phyloP scores from a whole-genome alignment of 1,140 invertebrate species.

The Zaprionus gabonicus region DNA sequence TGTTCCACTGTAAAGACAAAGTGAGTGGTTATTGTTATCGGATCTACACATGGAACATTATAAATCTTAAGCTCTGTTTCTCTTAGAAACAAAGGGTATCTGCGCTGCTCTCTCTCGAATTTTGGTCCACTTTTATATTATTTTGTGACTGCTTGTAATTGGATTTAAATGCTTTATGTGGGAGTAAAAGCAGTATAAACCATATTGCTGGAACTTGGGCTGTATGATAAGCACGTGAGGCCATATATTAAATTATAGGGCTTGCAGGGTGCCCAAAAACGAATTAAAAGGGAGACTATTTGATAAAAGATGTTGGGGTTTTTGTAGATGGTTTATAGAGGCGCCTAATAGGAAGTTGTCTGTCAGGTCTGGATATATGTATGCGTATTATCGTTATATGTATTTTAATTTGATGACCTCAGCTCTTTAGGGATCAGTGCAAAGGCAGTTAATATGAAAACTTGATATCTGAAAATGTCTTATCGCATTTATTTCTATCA shows the following conservation, averaged over 20 bases:
- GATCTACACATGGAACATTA: not conserved
- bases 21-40: not conserved
- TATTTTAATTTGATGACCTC: not conserved
- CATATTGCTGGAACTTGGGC: not conserved
- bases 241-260: not conserved
- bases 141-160: not conserved
- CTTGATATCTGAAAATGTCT: not conserved
- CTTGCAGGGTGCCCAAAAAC: not conserved
- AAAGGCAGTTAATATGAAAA: not conserved
- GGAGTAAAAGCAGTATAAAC: not conserved
- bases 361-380: not conserved
- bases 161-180: not conserved
- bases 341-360: not conserved
- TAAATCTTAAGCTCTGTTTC: not conserved
- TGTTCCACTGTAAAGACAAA: conserved; percentile 85
- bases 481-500: conserved; percentile 1
- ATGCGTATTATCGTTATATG: no score
- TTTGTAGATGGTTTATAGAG: not conserved
- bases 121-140: not conserved
- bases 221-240: not conserved
- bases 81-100: not conserved
- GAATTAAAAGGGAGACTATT: not conserved
- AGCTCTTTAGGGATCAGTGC: not conserved
- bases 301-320: not conserved
- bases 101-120: not conserved